Evolutionary conservation across 2,888 invertebrate genomes (phyloP), one percentile per base, ranked within the genome.

Genomic region (Philonicus albiceps): DNA sequence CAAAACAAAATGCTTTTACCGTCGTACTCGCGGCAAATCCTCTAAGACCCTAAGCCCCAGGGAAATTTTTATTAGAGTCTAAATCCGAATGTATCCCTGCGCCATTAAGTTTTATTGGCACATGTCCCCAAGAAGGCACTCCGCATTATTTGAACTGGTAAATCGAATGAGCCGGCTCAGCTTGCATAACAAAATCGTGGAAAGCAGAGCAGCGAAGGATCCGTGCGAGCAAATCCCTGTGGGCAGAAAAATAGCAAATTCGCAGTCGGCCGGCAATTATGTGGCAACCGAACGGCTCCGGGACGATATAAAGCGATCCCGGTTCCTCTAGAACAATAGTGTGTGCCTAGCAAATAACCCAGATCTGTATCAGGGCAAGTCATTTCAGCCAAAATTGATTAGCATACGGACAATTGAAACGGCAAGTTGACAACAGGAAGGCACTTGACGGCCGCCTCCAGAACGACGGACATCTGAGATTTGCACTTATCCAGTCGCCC

Each of bases 381-480:
- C 55, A 64, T 37, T 72, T 19, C 19, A 37, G 55, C 31, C 64
- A 7, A 83, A 83, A 83, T 83, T 83, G 83, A 83, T 83, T 83
- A 83, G 83, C 83, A 83, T 83, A 83, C 83, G 64, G 64, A 64
- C 64, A 83, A 83, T 83, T 64, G 64, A 64, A 64, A 83, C 37
- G 34, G 83, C 37, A 16, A 37, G 64, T 83, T 64, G 64, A 64
- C 83, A 83, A 64, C 83, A 83, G 64, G 64, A 83, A 83, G 37
- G 30, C 83, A 83, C 31, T 83, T 83, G 83, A 83, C 83, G 64
- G 55, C 83, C 83, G 83, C 64, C 83, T 64, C 64, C 83, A 64
- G 27, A 19, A n/a, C 30, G 83, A 83, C 37, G 83, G 81, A 83
- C 83, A 64, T 37, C 53, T 53, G 27, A 78, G 78, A 78, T 78